These are phyloP conservation scores for Zygaena filipendulae DNA, from an alignment of 2,888 invertebrate genomes.

Conservation along the genomic window DNA sequence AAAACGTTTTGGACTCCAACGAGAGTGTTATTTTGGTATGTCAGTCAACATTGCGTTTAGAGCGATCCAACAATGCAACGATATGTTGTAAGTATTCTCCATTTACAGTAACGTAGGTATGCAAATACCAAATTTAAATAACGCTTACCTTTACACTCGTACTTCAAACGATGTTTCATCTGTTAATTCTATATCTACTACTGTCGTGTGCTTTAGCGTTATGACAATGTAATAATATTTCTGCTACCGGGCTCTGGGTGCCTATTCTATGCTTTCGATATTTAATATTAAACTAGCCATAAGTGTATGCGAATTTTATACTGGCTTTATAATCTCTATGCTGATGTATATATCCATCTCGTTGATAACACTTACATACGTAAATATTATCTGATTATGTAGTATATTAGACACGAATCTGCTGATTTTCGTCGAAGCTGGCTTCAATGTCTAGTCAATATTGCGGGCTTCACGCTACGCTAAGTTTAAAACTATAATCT, in stretches of 20 bases:
- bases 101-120: too few relatives aligned
- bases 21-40: slow-evolving; percentile 41
- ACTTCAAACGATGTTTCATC: slow-evolving; percentile 57
- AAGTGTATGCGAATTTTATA: slow-evolving; percentile 63
- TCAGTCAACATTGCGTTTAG: too few relatives aligned
- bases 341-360: slow-evolving; percentile 64
- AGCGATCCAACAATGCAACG: slow-evolving; percentile 49
- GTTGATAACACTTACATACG: slow-evolving; percentile 56
- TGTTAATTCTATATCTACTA: slow-evolving; percentile 59
- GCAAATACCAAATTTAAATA: too few relatives aligned
- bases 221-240: slow-evolving; percentile 54
- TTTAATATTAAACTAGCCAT: slow-evolving; percentile 60
- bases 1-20: slow-evolving; percentile 42
- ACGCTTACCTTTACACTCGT: slow-evolving; percentile 58
- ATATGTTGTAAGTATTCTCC: slow-evolving; percentile 65
- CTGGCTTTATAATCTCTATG: slow-evolving; percentile 66
- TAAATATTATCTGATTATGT: slow-evolving; percentile 35
- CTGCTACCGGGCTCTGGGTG: slow-evolving; percentile 67
- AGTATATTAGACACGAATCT: slow-evolving; percentile 58
- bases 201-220: slow-evolving; percentile 66
- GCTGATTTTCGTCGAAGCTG: slow-evolving; percentile 62
- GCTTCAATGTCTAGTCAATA: slow-evolving; percentile 67
- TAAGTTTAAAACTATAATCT: not conserved
- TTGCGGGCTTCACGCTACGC: slow-evolving; percentile 65
- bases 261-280: slow-evolving; percentile 63